Conservation (phyloP, 1,140 invertebrate species). For the Drosophila cardini region DNA sequence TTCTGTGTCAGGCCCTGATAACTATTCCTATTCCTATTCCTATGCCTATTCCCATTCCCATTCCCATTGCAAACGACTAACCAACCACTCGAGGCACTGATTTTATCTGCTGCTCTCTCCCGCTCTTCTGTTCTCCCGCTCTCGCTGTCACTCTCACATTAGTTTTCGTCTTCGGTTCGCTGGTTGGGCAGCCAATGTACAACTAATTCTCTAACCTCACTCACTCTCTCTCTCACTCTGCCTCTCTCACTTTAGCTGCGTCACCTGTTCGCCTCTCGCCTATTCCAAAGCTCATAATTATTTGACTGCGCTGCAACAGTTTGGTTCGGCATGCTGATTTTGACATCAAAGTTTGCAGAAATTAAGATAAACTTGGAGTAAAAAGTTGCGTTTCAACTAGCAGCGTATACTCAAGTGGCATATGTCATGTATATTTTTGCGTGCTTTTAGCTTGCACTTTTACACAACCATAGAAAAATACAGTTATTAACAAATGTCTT, state of each 20-base stretch:
- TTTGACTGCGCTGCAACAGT: conserved; percentile 33
- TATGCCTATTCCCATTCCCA: neutral
- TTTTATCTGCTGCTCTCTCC: conserved; percentile 48
- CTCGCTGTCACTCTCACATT: conserved; percentile 19
- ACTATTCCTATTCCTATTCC: conserved; percentile 3
- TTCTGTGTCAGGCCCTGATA: conserved; percentile 15
- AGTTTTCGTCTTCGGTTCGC: conserved; percentile 36
- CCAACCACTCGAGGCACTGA: conserved; percentile 41
- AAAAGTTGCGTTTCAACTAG: neutral
- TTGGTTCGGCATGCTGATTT: neutral
- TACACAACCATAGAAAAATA: neutral
- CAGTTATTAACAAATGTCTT: conserved; percentile 43
- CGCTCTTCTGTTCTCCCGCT: conserved; percentile 17
- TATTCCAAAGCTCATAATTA: conserved; percentile 42
- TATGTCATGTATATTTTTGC: neutral
- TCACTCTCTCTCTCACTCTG: too few species aligned
- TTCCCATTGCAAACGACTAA: neutral
- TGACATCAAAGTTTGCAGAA: neutral
- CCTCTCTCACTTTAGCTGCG: conserved; percentile 19
- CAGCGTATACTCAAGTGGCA: neutral
- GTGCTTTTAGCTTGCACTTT: neutral
- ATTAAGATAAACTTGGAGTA: neutral
- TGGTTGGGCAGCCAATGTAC: conserved; percentile 63
- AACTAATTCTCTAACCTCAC: conserved; percentile 60
- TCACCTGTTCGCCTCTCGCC: conserved; percentile 52